phyloP scores from a whole-genome alignment of 2,888 invertebrate species.

The Eupithecia subfuscata region DNA sequence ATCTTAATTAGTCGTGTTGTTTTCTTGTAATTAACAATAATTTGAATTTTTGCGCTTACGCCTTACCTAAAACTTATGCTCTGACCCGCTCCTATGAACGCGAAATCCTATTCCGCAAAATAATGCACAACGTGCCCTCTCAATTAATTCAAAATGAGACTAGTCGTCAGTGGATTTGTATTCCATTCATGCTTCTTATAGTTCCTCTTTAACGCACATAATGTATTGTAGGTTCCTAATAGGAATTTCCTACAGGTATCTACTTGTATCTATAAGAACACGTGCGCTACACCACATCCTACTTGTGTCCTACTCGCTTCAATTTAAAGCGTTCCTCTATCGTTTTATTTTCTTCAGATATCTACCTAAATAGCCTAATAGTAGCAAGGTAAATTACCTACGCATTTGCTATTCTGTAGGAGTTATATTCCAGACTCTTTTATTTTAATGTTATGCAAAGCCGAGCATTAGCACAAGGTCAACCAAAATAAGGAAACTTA shows the following conservation, averaged over 20 bases:
- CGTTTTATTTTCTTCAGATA: constrained; percentile 10
- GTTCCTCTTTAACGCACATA: neutral
- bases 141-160: neutral
- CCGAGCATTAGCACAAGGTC: constrained; percentile 14
- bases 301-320: constrained; percentile 5
- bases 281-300: constrained; percentile 13
- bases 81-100: too few relatives aligned
- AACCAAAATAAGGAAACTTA: neutral
- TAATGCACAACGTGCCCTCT: neutral
- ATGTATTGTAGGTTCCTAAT: neutral
- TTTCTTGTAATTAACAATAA: too few relatives aligned
- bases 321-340: constrained; percentile 6
- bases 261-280: constrained; percentile 3
- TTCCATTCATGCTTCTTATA: neutral
- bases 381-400: neutral
- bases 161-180: neutral
- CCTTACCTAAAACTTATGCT: too few relatives aligned
- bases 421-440: constrained; percentile 5
- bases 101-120: too few relatives aligned
- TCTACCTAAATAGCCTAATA: neutral
- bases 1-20: too few relatives aligned
- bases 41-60: too few relatives aligned
- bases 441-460: constrained; percentile 15
- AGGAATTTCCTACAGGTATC: neutral
- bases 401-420: neutral